Percentiles rank a stretch among this genome's conserved stretches.
Conservation (phyloP, 2,888 invertebrate species). For the Platypus cylindrus region DNA sequence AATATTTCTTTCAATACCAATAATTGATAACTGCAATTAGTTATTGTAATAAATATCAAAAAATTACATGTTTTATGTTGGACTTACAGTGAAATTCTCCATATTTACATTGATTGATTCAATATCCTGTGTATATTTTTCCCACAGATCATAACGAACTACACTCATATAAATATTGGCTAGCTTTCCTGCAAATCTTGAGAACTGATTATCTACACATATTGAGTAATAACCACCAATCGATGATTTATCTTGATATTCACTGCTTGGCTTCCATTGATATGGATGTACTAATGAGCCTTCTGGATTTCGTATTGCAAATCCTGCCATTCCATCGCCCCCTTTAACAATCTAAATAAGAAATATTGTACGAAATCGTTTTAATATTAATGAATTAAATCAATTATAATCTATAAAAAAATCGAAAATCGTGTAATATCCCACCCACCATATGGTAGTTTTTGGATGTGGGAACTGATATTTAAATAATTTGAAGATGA, state of each 20-base stretch:
- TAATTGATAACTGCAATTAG: constrained; percentile 38
- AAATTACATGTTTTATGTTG: constrained; percentile 1
- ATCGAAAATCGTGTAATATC: constrained; percentile 2
- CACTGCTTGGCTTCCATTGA: constrained; percentile 79
- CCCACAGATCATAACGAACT: constrained; percentile 88
- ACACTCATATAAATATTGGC: constrained; percentile 85
- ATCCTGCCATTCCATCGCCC: constrained; percentile 89
- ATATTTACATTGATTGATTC: constrained; percentile 79
- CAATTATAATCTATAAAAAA: neutral
- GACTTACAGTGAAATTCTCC: constrained; percentile 75
- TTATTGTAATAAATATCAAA: constrained; percentile 1
- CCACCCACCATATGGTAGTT: neutral
- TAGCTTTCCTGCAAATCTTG: constrained; percentile 78
- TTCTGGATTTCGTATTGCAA: constrained; percentile 75
- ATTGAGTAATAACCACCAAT: constrained; percentile 86
- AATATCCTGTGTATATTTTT: constrained; percentile 78
- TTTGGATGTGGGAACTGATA: neutral
- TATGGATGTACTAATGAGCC: constrained; percentile 80
- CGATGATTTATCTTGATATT: constrained; percentile 71
- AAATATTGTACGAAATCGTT: neutral
- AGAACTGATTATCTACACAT: constrained; percentile 88
- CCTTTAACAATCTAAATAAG: constrained; percentile 67
- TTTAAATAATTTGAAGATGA: neutral
- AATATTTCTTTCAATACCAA: constrained; percentile 69
- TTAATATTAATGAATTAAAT: neutral